Evolutionary conservation across 1,140 invertebrate species (phyloP).

Genomic region (Dufourea novaeangliae): DNA sequence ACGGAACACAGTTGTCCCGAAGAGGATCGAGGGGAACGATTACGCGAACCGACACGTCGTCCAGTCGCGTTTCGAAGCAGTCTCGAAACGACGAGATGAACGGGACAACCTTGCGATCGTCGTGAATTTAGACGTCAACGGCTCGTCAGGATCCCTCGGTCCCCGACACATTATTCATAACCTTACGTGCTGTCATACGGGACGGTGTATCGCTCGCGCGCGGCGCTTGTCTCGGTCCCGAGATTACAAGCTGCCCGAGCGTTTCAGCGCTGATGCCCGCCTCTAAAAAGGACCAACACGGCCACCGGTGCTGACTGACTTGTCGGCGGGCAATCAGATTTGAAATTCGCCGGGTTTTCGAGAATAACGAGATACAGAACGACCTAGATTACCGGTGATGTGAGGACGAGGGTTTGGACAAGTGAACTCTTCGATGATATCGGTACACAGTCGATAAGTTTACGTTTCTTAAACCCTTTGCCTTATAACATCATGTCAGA

Average conservation of each 20-base stretch:
- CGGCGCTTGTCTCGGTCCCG: slow-evolving; percentile 37
- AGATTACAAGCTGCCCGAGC: slow-evolving; percentile 47
- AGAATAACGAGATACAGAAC: background rate
- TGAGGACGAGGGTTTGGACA: no score
- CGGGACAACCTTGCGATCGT: background rate
- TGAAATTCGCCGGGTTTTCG: slow-evolving; percentile 6
- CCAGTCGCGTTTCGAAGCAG: background rate
- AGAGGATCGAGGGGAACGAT: background rate
- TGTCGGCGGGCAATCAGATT: background rate
- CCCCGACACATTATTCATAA: slow-evolving; percentile 48
- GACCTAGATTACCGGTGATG: no score
- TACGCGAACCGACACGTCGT: background rate
- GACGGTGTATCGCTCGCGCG: slow-evolving; percentile 30
- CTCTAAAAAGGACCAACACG: slow-evolving; percentile 33
- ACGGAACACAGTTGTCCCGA: background rate
- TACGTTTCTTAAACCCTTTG: no score
- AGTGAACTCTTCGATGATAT: no score
- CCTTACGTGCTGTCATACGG: slow-evolving; percentile 23
- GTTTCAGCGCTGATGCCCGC: background rate
- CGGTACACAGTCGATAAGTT: no score
- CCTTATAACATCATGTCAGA: no score
- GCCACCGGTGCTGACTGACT: background rate
- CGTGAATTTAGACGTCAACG: slow-evolving; percentile 43
- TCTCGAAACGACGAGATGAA: slow-evolving; percentile 1
- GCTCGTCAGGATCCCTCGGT: slow-evolving; percentile 35